phyloP scores from a whole-genome alignment of 2,113 vertebrate genomes.

The Diphyllodes magnificus region DNA sequence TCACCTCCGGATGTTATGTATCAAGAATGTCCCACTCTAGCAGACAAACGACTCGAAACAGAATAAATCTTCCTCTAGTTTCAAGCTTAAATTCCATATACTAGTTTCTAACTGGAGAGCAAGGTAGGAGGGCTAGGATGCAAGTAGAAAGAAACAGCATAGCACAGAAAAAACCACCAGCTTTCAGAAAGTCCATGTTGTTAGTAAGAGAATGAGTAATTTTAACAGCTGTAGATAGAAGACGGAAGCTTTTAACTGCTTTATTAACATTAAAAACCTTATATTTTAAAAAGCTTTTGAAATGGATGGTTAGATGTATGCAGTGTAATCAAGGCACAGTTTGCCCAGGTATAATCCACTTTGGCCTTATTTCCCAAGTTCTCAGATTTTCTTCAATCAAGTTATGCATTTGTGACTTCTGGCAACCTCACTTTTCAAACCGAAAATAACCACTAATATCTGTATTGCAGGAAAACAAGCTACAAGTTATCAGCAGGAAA shows the following conservation, averaged over 20 bases:
- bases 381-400: background rate
- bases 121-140: background rate
- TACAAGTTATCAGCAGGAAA: background rate
- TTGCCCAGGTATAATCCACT: background rate
- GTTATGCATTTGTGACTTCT: background rate
- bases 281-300: background rate
- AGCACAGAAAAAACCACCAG: accelerated
- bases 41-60: background rate
- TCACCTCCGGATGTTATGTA: background rate
- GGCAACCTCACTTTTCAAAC: background rate
- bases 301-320: background rate
- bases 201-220: background rate
- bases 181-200: background rate
- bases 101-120: background rate
- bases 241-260: background rate
- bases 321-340: background rate
- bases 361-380: background rate
- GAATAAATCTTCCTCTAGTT: background rate
- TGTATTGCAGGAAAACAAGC: background rate
- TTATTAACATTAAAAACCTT: background rate
- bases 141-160: background rate
- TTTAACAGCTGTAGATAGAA: background rate
- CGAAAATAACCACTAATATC: background rate
- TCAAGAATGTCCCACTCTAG: background rate
- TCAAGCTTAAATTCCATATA: background rate